Evolutionary conservation across 2,888 invertebrate species (phyloP).

Genomic region (Punctoribates punctum): DNA sequence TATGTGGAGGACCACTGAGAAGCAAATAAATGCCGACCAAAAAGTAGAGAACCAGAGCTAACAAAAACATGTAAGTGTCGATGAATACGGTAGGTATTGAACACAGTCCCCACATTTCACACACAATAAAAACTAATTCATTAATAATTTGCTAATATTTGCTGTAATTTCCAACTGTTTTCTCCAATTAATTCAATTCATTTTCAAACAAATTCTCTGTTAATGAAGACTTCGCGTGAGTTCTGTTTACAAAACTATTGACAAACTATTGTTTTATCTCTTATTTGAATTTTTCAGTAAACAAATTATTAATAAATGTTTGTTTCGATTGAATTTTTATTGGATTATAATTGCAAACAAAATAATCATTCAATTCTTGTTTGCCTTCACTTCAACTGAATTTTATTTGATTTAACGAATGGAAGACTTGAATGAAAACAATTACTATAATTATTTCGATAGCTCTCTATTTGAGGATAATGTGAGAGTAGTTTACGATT

Average conservation of each 20-base stretch:
- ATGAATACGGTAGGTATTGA: not conserved
- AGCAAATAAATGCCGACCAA: conserved; percentile 35
- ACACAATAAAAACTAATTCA: not conserved
- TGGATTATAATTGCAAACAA: too few species aligned
- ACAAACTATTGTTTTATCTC: too few species aligned
- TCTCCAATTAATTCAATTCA: not conserved
- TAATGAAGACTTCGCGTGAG: too few species aligned
- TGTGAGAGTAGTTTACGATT: not conserved
- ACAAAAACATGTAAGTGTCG: conserved; percentile 23
- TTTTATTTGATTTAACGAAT: too few species aligned
- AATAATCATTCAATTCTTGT: too few species aligned
- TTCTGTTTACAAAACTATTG: too few species aligned
- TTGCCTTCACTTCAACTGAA: too few species aligned
- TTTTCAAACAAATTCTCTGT: not conserved
- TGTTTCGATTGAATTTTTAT: too few species aligned
- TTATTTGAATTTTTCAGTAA: too few species aligned
- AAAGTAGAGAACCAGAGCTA: conserved; percentile 28
- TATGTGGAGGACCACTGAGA: conserved; percentile 21
- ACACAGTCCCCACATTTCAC: conserved; percentile 15
- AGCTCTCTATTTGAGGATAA: not conserved
- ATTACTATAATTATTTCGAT: too few species aligned
- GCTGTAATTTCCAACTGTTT: not conserved
- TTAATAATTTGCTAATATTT: not conserved
- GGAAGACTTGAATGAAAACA: too few species aligned
- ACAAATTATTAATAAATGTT: too few species aligned